A percentile compares a stretch with the other conserved stretches of the same genome.
These are phyloP conservation scores for Rhyacichthys aspro DNA, from an alignment of 2,797 vertebrate genomes.

Conservation along the genomic window DNA sequence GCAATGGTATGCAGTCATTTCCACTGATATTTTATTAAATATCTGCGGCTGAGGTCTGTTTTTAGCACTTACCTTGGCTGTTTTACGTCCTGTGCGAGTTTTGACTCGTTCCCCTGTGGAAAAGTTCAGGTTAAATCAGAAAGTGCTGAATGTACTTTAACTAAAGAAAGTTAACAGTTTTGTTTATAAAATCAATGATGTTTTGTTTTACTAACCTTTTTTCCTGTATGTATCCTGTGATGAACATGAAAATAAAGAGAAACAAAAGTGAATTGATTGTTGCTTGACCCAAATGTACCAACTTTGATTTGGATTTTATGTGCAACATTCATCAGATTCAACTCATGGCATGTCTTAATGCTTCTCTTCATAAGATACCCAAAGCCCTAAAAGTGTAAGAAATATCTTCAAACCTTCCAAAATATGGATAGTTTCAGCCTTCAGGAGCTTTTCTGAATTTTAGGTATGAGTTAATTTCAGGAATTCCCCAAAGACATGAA, in stretches of 20 bases:
- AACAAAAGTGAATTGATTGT: not conserved
- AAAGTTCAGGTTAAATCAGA: not conserved
- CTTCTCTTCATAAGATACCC: too few species aligned
- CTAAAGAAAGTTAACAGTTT: too few species aligned
- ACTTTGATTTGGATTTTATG: not conserved
- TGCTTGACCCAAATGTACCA: not conserved
- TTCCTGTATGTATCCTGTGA: constrained; percentile 56
- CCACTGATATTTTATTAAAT: not conserved
- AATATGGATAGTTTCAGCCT: too few species aligned
- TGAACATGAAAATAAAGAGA: constrained; percentile 12
- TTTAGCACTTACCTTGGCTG: constrained; percentile 68
- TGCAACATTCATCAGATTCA: not conserved
- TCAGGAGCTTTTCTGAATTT: too few species aligned
- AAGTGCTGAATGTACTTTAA: not conserved
- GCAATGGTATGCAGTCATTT: not conserved
- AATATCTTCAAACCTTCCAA: too few species aligned
- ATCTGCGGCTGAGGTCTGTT: not conserved
- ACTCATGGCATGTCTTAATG: too few species aligned
- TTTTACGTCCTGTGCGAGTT: constrained; percentile 66
- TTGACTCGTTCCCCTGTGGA: constrained; percentile 75
- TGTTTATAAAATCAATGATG: not conserved
- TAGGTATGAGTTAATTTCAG: too few species aligned
- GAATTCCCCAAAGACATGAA: too few species aligned
- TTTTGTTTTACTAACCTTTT: constrained; percentile 64
- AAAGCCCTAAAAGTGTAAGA: too few species aligned